phyloP scores from a whole-genome alignment of 2,888 invertebrate genomes.

The Patella caerulea region DNA sequence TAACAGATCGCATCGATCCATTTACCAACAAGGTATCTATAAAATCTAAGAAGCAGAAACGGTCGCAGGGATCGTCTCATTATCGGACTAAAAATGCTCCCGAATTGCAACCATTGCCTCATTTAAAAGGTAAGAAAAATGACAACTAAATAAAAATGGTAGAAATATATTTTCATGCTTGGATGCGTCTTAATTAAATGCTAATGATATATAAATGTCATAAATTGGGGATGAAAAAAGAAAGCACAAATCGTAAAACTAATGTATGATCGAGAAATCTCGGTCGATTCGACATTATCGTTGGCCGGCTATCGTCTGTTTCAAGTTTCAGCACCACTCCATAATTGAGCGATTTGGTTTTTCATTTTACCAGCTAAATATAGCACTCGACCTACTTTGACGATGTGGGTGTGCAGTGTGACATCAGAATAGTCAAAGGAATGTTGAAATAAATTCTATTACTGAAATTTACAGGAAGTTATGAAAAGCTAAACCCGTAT shows the following conservation, averaged over 20 bases:
- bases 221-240: too few species aligned
- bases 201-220: too few species aligned
- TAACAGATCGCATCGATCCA: slow-evolving; percentile 98
- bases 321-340: neutral
- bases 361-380: too few species aligned
- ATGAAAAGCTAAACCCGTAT: neutral
- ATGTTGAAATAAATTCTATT: too few species aligned
- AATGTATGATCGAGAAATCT: neutral
- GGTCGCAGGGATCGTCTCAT: slow-evolving; percentile 98
- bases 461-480: neutral
- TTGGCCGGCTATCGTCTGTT: slow-evolving; percentile 27
- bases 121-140: slow-evolving; percentile 87
- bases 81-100: slow-evolving; percentile 98
- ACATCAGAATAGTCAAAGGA: too few species aligned
- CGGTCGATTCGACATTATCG: neutral
- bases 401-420: too few species aligned
- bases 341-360: too few species aligned
- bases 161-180: too few species aligned
- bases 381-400: too few species aligned
- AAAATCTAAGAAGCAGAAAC: slow-evolving; percentile 98
- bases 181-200: too few species aligned
- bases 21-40: slow-evolving; percentile 92
- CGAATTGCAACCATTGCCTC: slow-evolving; percentile 94
- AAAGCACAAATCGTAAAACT: too few species aligned
- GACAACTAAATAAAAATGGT: neutral